Percentiles rank a stretch among this genome's conserved stretches.
phyloP scores from a whole-genome alignment of 2,797 vertebrate species.

The Menidia menidia region DNA sequence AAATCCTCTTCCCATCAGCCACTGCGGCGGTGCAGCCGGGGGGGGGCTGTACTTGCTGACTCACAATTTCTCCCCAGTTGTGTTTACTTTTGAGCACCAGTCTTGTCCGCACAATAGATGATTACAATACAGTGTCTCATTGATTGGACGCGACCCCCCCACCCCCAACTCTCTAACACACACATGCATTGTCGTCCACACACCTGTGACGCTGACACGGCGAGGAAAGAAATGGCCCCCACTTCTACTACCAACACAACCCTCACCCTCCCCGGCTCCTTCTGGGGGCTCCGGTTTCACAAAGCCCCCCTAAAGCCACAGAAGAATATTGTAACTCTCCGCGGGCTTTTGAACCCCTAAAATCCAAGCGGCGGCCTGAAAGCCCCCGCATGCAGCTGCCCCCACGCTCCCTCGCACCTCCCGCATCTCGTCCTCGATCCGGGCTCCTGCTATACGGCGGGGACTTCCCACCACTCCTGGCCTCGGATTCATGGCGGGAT shows the following conservation, averaged over 20 bases:
- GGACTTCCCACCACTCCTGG: background rate
- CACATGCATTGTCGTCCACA: slow-evolving; percentile 62
- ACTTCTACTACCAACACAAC: background rate
- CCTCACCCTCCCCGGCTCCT: slow-evolving; percentile 3
- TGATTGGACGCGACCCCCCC: slow-evolving; percentile 64
- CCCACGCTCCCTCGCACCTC: slow-evolving; percentile 41
- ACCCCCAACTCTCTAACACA: slow-evolving; percentile 28
- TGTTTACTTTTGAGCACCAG: slow-evolving; percentile 65
- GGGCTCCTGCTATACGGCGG: background rate
- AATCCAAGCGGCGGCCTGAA: slow-evolving; percentile 39
- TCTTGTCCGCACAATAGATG: slow-evolving; percentile 51
- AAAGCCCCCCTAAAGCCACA: slow-evolving; percentile 71
- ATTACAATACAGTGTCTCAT: slow-evolving; percentile 77
- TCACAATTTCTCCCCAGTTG: slow-evolving; percentile 37
- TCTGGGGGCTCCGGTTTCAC: slow-evolving; percentile 67
- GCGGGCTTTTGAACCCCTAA: slow-evolving; percentile 70
- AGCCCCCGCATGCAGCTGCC: slow-evolving; percentile 44
- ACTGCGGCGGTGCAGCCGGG: slow-evolving; percentile 7
- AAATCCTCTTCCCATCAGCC: background rate
- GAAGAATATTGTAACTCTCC: slow-evolving; percentile 56
- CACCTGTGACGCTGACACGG: slow-evolving; percentile 72
- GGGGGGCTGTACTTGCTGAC: slow-evolving; percentile 25
- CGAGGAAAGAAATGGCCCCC: slow-evolving; percentile 57
- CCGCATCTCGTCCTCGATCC: slow-evolving; percentile 50
- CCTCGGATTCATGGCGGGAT: slow-evolving; percentile 30